phyloP scores from a whole-genome alignment of 2,113 vertebrate genomes.

The Sceloporus undulatus region DNA sequence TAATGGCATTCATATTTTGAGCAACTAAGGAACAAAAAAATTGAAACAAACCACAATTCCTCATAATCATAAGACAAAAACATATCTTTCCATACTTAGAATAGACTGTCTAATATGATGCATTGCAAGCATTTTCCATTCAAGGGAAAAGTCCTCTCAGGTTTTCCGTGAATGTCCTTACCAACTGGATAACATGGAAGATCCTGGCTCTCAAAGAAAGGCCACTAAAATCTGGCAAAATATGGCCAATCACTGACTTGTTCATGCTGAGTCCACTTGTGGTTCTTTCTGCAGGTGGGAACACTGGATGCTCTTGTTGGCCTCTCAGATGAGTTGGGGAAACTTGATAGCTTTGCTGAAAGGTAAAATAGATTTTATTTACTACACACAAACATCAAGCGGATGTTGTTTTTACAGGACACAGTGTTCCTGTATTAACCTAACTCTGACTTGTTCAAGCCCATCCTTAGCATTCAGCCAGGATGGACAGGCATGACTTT shows the following conservation, averaged over 20 bases:
- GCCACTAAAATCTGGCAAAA: constrained; percentile 8
- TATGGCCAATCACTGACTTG: constrained; percentile 4
- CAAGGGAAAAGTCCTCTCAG: constrained; percentile 30
- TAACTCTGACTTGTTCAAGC: constrained; percentile 32
- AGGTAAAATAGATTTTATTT: constrained; percentile 87
- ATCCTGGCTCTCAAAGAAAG: constrained; percentile 8
- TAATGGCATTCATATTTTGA: not conserved
- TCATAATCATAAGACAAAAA: not conserved
- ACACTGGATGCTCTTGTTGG: constrained; percentile 92
- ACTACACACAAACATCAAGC: constrained; percentile 75
- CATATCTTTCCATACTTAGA: constrained; percentile 48
- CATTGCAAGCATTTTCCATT: constrained; percentile 52
- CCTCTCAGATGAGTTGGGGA: constrained; percentile 91
- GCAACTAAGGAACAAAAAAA: not conserved
- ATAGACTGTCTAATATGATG: constrained; percentile 32
- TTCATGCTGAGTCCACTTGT: constrained; percentile 56
- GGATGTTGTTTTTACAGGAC: constrained; percentile 66
- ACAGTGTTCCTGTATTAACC: constrained; percentile 67
- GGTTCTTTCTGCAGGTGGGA: constrained; percentile 84
- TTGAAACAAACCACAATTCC: constrained; percentile 22
- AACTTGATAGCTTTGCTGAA: constrained; percentile 91
- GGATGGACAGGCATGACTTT: constrained; percentile 22
- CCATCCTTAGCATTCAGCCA: constrained; percentile 27
- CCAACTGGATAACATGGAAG: constrained; percentile 24
- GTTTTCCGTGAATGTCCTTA: not conserved